These are phyloP conservation scores for Philonicus albiceps DNA, from an alignment of 2,888 invertebrate genomes.

Conservation along the genomic window DNA sequence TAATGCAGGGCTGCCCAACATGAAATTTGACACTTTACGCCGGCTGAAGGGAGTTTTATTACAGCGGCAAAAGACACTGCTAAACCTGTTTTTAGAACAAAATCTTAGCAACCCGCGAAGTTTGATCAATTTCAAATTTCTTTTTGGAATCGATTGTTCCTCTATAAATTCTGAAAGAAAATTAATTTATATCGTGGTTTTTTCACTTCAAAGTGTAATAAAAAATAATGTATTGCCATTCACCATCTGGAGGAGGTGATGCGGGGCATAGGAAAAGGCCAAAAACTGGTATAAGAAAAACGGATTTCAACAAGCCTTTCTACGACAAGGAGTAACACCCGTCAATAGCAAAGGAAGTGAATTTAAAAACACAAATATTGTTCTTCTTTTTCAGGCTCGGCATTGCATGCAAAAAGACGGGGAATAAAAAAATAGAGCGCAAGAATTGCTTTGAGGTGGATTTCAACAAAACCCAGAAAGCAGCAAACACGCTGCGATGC, in stretches of 20 bases:
- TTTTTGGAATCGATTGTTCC: not conserved
- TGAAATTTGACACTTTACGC: not conserved
- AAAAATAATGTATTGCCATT: not conserved
- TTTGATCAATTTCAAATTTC: slow-evolving; percentile 9
- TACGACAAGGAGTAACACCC: not conserved
- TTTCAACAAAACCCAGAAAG: not conserved
- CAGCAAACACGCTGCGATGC: not conserved
- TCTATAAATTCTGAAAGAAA: not conserved
- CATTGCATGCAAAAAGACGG: not conserved
- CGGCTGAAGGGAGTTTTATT: not conserved
- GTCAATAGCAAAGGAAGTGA: not conserved
- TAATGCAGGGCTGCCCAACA: not conserved
- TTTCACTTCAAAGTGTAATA: not conserved
- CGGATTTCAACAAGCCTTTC: not conserved
- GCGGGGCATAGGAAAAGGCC: not conserved
- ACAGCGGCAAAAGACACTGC: not conserved
- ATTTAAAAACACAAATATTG: not conserved
- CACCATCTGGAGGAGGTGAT: not conserved
- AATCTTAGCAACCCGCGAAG: not conserved
- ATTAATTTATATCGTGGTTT: not conserved
- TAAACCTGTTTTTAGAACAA: not conserved
- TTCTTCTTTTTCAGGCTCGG: not conserved
- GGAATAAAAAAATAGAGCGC: not conserved
- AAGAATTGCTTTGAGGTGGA: not conserved
- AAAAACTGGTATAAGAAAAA: not conserved